Evolutionary conservation across 1,140 invertebrate species (phyloP), one percentile per base, ranked within the genome.

Genomic region (Stenopsyche tienmushanensis): DNA sequence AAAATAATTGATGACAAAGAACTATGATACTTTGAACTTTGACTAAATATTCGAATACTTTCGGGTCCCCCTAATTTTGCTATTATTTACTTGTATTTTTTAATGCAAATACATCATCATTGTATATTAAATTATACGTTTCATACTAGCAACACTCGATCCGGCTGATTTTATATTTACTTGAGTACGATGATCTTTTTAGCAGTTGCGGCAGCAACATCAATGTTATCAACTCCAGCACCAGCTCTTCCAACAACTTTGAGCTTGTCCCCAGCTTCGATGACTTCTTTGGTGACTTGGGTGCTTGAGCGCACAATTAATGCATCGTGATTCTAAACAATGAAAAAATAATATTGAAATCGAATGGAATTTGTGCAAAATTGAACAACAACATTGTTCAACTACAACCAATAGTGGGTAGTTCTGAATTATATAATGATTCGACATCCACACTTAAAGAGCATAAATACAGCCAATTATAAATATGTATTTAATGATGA

Each of bases 161-260:
- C n/a, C n/a, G n/a, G n/a, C n/a, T n/a, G 13, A 34, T 34, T 7
- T 13, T 7, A 34, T 34, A 34, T 86, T 86, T 86, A 97, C 95
- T 99, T 99, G 73, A 99, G 88, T 21, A 99, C 97, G 64, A 96
- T 83, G 65, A 98, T 84, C 69, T 94, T 93, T 65, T 88, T 85
- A 57, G 84, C 79, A 0, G 91, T 96, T 3, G 97, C 96, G 41
- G 92, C 89, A 34, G 84, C 77, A 42, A 94, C 86, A 79, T 99
- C 96, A 71, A 99, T 97, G 79, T 99, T 99, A 78, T 99, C 97
- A 0, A 98, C 94, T 13, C 97, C 97, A 21, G 94, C 97, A 9
- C 97, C 97, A 25, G 97, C 97, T 58, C 97, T 84, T 2, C 94
- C 97, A 45, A 99, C 88, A 25, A 93, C 85, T 75, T 92, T 92